These are phyloP conservation scores for Enteromius anoplus DNA, from an alignment of 2,797 vertebrate species.

Conservation along the genomic window DNA sequence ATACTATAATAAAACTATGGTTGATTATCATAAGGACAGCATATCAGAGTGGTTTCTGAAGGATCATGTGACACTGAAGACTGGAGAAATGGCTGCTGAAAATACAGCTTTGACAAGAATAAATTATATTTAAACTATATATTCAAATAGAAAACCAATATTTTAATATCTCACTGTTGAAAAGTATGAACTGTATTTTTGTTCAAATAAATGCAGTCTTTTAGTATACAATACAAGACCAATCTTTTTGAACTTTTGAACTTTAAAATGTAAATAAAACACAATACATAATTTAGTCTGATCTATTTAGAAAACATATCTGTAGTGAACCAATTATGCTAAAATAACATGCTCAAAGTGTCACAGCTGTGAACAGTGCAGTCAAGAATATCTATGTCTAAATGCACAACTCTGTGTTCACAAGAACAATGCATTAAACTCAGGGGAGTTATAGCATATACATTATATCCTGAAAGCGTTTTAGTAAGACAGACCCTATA, in stretches of 20 bases:
- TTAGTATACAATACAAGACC: not conserved
- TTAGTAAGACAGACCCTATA: not conserved
- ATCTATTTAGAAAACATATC: not conserved
- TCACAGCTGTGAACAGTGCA: not conserved
- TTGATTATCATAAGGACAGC: too few species aligned
- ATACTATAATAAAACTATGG: too few species aligned
- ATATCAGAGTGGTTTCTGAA: too few species aligned
- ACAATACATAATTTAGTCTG: not conserved
- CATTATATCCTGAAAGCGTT: conserved; percentile 8
- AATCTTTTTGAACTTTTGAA: not conserved
- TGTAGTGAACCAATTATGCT: not conserved
- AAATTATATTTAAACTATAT: too few species aligned
- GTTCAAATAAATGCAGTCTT: not conserved
- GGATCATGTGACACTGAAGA: too few species aligned
- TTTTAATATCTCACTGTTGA: not conserved
- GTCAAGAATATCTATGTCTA: conserved; percentile 19
- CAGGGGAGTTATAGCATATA: not conserved
- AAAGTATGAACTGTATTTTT: not conserved
- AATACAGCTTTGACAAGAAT: too few species aligned
- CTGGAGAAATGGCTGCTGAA: too few species aligned
- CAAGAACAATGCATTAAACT: conserved; percentile 17
- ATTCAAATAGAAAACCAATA: too few species aligned
- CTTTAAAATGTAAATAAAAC: not conserved
- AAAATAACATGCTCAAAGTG: not conserved
- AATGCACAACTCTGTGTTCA: not conserved